Percentiles rank a stretch among this genome's conserved stretches.
Conservation (phyloP, 2,113 vertebrate genomes). For the Sylvilagus bachmani region DNA sequence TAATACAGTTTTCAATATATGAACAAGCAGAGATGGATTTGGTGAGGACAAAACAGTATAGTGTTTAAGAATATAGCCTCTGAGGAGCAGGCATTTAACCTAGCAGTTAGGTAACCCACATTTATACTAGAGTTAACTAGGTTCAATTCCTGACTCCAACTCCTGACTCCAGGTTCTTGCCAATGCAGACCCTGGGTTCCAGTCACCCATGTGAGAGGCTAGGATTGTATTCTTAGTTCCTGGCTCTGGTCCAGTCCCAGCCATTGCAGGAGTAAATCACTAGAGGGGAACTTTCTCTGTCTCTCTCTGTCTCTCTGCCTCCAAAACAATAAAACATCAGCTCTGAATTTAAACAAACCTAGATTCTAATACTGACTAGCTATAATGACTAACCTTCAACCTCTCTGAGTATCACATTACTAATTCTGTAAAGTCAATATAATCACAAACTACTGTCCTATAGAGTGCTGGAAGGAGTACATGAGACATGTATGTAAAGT, state of each 20-base stretch:
- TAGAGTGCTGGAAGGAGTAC: slow-evolving; percentile 20
- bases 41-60: slow-evolving; percentile 26
- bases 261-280: no score
- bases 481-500: slow-evolving; percentile 30
- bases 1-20: slow-evolving; percentile 47
- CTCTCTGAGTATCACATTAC: neutral
- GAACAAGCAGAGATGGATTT: slow-evolving; percentile 55
- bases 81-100: no score
- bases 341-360: slow-evolving; percentile 42
- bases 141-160: no score
- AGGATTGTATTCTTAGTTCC: no score
- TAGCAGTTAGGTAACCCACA: no score
- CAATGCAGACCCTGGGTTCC: no score
- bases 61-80: slow-evolving; percentile 29
- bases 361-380: slow-evolving; percentile 8
- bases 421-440: slow-evolving; percentile 50
- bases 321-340: neutral
- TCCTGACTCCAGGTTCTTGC: no score
- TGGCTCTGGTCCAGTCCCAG: no score
- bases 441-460: neutral
- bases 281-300: no score
- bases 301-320: no score
- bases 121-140: no score
- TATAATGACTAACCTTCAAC: neutral
- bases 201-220: no score